Base-by-base conservation (phyloP, 2,888 invertebrate species). In the Morpho helenor region DNA sequence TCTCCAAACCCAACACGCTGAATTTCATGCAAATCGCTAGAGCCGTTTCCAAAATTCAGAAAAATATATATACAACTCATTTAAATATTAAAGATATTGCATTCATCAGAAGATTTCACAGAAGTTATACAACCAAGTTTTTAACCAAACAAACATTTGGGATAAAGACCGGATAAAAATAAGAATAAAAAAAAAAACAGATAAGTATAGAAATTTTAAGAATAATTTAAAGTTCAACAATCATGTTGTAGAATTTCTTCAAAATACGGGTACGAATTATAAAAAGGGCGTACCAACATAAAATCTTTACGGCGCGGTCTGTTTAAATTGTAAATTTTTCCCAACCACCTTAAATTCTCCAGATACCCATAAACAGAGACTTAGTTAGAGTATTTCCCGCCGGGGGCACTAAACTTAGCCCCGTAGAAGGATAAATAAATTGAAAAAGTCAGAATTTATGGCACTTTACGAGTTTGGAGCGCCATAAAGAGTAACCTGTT, bases 391-490 rank as follows among this genome's bases (percentile, higher is more conserved):
- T 22, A 57, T 62, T 45, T 50, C 59, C 53, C 40, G 31, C 5
- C 41, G 44, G 48, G 41, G 59, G 50, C 39, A 50, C 50, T 56
- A 57, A 59, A 53, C 53, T 23, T 59, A 59, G 52, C 56, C 46
- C 40, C 54, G 53, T 59, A 44, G 56, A 47, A 51, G 42, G 47
- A 56, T 59, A 61, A 61, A 63, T 61, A 63, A 61, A 63, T 61
- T 63, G 56, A 61, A 61, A 59, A 59, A 54, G 63, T 55, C 59
- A 44, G 46, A 43, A 57, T 59, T 61, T 58, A 61, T 61, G 49
- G 44, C 51, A 59, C 51, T 59, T 59, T 46, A 22, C 16, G 50
- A 63, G 50, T 48, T 58, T 52, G 55, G 58, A 60, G 56, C 48
- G 49, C 56, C 62, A 40, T 60, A 45, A 58, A 63, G 45, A 50